Evolutionary conservation across 2,113 vertebrate genomes (phyloP).

Genomic region (Fulmarus glacialis): DNA sequence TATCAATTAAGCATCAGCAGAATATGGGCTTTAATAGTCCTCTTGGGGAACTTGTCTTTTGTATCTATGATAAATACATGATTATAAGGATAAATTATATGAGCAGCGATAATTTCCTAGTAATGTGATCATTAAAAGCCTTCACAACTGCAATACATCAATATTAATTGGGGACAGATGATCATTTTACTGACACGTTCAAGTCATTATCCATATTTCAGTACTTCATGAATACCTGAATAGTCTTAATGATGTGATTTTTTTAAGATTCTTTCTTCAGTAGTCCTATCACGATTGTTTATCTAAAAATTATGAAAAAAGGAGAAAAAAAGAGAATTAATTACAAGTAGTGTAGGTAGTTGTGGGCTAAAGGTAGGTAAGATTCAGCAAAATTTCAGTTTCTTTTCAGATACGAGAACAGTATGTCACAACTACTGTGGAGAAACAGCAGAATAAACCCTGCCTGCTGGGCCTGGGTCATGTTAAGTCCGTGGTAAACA

Average conservation of each 20-base stretch:
- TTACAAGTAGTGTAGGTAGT: not conserved
- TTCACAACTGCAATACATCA: constrained; percentile 86
- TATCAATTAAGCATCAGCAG: constrained; percentile 74
- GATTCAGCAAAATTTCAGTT: not conserved
- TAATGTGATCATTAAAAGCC: constrained; percentile 88
- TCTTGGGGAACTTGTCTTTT: constrained; percentile 76
- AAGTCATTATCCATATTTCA: constrained; percentile 82
- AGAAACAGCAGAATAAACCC: not conserved
- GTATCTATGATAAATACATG: constrained; percentile 86
- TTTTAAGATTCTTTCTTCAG: constrained; percentile 31
- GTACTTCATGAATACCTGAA: constrained; percentile 78
- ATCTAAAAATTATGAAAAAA: constrained; percentile 47
- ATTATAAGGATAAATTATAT: constrained; percentile 92
- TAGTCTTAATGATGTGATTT: constrained; percentile 78
- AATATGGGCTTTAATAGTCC: constrained; percentile 74
- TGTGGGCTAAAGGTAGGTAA: not conserved
- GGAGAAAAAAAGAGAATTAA: not conserved
- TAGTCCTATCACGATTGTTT: constrained; percentile 34
- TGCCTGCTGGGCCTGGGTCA: not conserved
- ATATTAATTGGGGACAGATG: constrained; percentile 90
- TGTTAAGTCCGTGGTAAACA: fast-evolving
- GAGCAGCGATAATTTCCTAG: constrained; percentile 86
- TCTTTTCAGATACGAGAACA: not conserved
- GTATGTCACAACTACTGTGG: not conserved
- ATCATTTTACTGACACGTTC: constrained; percentile 81